Evolutionary conservation across 2,888 invertebrate species (phyloP), one percentile per base, ranked within the genome.

Genomic region (Agrochola circellaris): DNA sequence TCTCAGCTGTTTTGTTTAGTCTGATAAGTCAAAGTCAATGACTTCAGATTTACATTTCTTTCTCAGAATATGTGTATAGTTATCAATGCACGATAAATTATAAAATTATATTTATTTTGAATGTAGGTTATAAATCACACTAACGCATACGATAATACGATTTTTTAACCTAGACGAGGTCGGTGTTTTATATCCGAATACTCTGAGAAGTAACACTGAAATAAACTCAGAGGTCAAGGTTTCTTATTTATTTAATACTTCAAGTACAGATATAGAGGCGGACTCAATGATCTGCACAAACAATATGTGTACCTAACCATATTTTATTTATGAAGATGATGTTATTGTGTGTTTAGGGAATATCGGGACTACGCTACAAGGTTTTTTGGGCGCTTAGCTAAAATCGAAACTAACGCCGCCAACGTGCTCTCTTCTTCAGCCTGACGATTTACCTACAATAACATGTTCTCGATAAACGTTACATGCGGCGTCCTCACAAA

Each of bases 21-120:
- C 30, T 48, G 48, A 48, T 67, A 67, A 67, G 4, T 4, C 13
- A 23, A 67, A 48, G 30, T 48, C 15, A 15, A 20, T 30, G 26
- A 30, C 30, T 30, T 23, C 15, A 30, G 15, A 48, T 48, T 48
- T 30, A 30, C 8, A 67, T 2, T 54, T 67, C 30, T 51, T 26
- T 65, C 3, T 42, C 23, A 23, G 38, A 69, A 65, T 42, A 42
- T 65, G 8, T 42, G 26, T 9, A 68, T 17, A n/a, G n/a, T 54
- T 68, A 69, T 69, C 23, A 38, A 58, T 69, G 20, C 15, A 64
- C 62, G 26, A 69, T 42, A 26, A 69, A 26, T 62, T 8, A 42
- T 65, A 69, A 23, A 5, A 42, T 9, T 0, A 30, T 20, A 13
- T 34, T 69, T 2, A 26, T 64, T 69, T 69, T 61, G 20, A 61